Evolutionary conservation across 1,140 invertebrate species (phyloP).

Genomic region (Drosophila carrolli): DNA sequence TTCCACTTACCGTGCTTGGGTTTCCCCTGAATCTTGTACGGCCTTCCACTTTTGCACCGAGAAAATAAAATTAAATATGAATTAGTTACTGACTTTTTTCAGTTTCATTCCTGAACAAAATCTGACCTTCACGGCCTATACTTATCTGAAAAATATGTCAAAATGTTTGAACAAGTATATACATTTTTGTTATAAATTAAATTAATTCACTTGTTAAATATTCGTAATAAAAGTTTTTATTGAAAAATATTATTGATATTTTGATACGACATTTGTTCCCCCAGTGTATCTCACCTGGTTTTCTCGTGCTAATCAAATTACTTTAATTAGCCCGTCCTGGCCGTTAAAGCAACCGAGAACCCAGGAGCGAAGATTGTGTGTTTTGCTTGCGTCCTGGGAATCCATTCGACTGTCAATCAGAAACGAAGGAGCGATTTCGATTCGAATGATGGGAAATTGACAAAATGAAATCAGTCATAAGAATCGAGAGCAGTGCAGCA

Average conservation of each 20-base stretch:
- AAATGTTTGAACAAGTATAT: no score
- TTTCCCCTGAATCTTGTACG: slow-evolving; percentile 2
- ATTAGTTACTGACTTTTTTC: no score
- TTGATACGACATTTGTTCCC: neutral
- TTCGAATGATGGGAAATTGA: slow-evolving; percentile 52
- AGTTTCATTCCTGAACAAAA: no score
- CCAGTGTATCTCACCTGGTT: slow-evolving; percentile 20
- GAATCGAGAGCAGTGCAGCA: slow-evolving; percentile 34
- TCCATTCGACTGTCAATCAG: slow-evolving; percentile 48
- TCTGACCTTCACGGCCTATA: no score
- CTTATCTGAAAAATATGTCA: no score
- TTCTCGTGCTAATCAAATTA: slow-evolving; percentile 55
- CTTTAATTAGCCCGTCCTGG: slow-evolving; percentile 47
- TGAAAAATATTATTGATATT: neutral
- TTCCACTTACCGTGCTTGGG: slow-evolving; percentile 23
- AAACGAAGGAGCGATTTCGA: slow-evolving; percentile 24
- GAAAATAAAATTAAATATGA: neutral
- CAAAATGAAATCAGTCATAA: slow-evolving; percentile 58
- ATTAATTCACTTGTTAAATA: no score
- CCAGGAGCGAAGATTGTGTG: neutral
- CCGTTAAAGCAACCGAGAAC: slow-evolving; percentile 12
- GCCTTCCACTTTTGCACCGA: slow-evolving; percentile 4
- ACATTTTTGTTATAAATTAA: no score
- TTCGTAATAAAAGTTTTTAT: no score
- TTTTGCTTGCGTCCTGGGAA: slow-evolving; percentile 20